Evolutionary conservation across 2,113 vertebrate genomes (phyloP).

Genomic region (Sebastes fasciatus): DNA sequence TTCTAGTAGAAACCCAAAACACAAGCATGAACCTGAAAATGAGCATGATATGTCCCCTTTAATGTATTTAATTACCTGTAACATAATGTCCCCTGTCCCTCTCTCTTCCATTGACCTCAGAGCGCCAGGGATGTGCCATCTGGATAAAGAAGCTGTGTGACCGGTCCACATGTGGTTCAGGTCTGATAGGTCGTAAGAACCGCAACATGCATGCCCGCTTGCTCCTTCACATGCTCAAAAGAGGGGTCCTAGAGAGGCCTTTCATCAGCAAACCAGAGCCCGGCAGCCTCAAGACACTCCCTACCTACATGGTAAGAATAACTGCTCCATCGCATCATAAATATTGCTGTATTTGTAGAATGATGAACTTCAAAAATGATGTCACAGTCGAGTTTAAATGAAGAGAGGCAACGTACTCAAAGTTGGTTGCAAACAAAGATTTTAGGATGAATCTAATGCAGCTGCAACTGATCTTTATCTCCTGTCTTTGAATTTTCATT

Average conservation of each 20-base stretch:
- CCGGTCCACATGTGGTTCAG: conserved; percentile 84
- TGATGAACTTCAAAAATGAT: not conserved
- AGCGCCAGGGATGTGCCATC: conserved; percentile 89
- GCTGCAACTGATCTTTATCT: not conserved
- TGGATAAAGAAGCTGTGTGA: conserved; percentile 97
- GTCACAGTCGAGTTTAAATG: not conserved
- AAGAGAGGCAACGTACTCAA: too few relatives aligned
- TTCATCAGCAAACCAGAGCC: conserved; percentile 89
- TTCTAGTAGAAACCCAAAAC: too few relatives aligned
- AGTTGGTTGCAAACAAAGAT: too few relatives aligned
- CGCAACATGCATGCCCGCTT: conserved; percentile 91
- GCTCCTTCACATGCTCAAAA: conserved; percentile 92
- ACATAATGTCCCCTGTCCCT: not conserved
- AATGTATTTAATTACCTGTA: not conserved
- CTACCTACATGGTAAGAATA: conserved; percentile 90
- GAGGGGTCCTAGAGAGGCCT: conserved; percentile 89
- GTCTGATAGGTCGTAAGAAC: conserved; percentile 87
- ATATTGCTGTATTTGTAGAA: not conserved
- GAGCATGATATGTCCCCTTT: too few relatives aligned
- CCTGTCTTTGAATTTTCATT: conserved; percentile 14
- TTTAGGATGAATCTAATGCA: not conserved
- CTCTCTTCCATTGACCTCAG: conserved; percentile 69
- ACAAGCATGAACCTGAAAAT: too few relatives aligned
- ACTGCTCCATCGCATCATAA: not conserved
- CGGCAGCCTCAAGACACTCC: conserved; percentile 88